Evolutionary conservation across 2,888 invertebrate species (phyloP), one percentile per base, ranked within the genome.

Genomic region (Barypeithes pellucidus): DNA sequence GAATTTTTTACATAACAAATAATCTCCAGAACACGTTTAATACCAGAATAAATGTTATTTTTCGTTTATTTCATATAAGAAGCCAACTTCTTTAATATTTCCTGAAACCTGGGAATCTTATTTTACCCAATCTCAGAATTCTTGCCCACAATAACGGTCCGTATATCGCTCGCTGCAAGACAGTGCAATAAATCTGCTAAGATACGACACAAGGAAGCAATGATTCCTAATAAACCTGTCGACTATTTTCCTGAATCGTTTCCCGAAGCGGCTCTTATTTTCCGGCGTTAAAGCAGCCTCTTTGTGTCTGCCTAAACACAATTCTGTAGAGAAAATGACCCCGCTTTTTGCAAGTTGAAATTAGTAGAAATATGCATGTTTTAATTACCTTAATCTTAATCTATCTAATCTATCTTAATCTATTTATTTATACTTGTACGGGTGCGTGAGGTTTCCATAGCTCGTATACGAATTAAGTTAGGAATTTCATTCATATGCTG

Each of bases 191-290:
- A 73, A 73, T 73, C 66, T 57, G 52, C 60, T 54, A 67, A 59
- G 59, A 60, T 69, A 47, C 69, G 69, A 69, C 69, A 66, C 54
- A 54, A 61, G 73, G 70, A 73, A 70, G 73, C 73, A 73, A 73
- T 73, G 70, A 73, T 73, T 73, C 70, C 73, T 73, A 73, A 73
- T 73, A 73, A 73, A 73, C 66, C 73, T 70, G 73, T 73, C 73
- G 70, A 61, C 73, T 67, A 54, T 73, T 72, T 73, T 67, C 73
- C 73, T 67, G 70, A 67, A 69, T 70, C 70, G 73, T 73, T 73
- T 73, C 70, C 73, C 73, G 62, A 62, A 70, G 67, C 73, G 68
- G 62, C 57, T 59, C 52, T 68, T 65, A 73, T 73, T 73, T 73
- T 73, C 73, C 73, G 73, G 72, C 52, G 29, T 36, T 50, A 72